These are phyloP conservation scores for Pseudochromis fuscus DNA, from an alignment of 2,797 vertebrate species.

Conservation along the genomic window DNA sequence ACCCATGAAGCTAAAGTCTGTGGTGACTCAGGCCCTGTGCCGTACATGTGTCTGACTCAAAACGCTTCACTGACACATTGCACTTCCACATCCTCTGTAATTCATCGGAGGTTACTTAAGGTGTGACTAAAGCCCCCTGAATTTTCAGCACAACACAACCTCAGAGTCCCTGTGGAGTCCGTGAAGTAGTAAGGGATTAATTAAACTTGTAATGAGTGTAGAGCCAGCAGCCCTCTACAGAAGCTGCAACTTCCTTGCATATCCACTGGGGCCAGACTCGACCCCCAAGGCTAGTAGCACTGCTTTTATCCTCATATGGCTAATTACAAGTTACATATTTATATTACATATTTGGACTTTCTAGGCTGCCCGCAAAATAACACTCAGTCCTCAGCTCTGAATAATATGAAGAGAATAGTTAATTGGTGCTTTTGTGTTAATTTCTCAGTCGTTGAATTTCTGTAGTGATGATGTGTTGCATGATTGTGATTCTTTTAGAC, in stretches of 20 bases:
- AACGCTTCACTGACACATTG: conserved; percentile 39
- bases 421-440: conserved; percentile 4
- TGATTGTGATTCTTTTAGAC: conserved; percentile 82
- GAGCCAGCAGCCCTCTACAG: conserved; percentile 65
- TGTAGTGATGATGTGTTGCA: conserved; percentile 19
- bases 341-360: conserved; percentile 67
- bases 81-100: conserved; percentile 52
- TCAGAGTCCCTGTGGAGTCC: conserved; percentile 63
- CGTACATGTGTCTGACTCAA: conserved; percentile 42
- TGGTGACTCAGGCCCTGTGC: conserved; percentile 35
- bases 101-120: conserved; percentile 72
- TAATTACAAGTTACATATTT: conserved; percentile 79
- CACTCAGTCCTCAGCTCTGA: background rate
- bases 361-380: conserved; percentile 36
- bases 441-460: background rate
- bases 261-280: conserved; percentile 62
- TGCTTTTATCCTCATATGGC: conserved; percentile 76
- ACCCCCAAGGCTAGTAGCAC: conserved; percentile 58
- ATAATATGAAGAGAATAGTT: conserved; percentile 14
- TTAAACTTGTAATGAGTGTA: conserved; percentile 81
- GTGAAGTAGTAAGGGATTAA: conserved; percentile 79
- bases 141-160: conserved; percentile 64
- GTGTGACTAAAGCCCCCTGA: conserved; percentile 61
- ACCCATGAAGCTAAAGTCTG: conserved; percentile 38
- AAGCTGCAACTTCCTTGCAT: conserved; percentile 67